A percentile compares a stretch with the other conserved stretches of the same genome.
Evolutionary conservation across 2,888 invertebrate genomes (phyloP).

Genomic region (Ommatoiulus sabulosus): DNA sequence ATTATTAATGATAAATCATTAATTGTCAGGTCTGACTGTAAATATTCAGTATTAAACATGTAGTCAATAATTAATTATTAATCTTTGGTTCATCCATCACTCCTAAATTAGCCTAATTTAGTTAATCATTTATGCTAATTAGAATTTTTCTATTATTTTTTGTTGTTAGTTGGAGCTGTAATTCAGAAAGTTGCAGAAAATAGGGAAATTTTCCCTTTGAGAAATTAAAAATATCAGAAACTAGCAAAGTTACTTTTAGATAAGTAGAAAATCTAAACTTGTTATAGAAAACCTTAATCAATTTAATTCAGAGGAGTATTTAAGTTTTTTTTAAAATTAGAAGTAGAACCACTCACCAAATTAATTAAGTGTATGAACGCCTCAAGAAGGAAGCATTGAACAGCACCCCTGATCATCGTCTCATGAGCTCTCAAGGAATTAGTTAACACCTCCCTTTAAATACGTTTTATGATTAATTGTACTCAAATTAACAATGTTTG

Average conservation of each 20-base stretch:
- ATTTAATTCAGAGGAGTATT: not conserved
- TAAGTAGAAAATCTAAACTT: not conserved
- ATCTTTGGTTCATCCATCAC: not conserved
- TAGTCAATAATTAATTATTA: not conserved
- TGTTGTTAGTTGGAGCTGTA: too few species aligned
- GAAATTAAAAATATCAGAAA: too few species aligned
- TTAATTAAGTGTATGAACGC: constrained; percentile 37
- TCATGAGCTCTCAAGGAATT: constrained; percentile 51
- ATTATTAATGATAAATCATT: constrained; percentile 51
- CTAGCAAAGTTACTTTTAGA: too few species aligned
- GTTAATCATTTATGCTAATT: not conserved
- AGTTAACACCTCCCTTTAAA: constrained; percentile 49
- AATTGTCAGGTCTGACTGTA: constrained; percentile 47
- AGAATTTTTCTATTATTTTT: not conserved
- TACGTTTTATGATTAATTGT: not conserved
- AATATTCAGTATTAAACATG: not conserved
- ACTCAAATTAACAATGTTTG: not conserved
- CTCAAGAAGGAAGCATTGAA: constrained; percentile 52
- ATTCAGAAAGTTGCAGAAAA: too few species aligned
- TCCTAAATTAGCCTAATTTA: not conserved
- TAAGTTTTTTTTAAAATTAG: not conserved
- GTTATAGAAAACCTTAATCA: not conserved
- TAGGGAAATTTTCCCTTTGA: too few species aligned
- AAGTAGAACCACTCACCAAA: not conserved
- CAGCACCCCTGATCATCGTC: constrained; percentile 43